These are phyloP conservation scores for Ephestia elutella DNA, from an alignment of 1,140 invertebrate genomes.

Conservation along the genomic window DNA sequence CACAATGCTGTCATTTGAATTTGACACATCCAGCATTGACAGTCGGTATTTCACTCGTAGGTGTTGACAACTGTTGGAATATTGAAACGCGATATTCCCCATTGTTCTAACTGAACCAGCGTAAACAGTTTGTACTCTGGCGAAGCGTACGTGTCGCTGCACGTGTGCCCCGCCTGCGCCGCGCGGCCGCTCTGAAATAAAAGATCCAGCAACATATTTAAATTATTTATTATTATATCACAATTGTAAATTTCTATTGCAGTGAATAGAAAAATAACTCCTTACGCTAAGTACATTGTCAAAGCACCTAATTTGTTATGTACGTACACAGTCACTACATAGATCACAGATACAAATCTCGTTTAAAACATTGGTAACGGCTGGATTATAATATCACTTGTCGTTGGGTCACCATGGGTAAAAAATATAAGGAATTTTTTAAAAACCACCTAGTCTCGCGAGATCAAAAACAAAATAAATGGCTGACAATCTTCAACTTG, in stretches of 20 bases:
- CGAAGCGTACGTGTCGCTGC: no score
- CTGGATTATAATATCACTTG: neutral
- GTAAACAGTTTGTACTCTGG: no score
- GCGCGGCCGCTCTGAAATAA: slow-evolving; percentile 33
- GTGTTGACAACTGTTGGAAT: no score
- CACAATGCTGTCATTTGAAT: no score
- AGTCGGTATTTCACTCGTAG: no score
- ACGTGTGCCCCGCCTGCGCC: slow-evolving; percentile 96
- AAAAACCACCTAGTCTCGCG: no score
- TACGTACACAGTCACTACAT: slow-evolving; percentile 22
- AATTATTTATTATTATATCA: slow-evolving; percentile 33
- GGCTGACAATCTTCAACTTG: no score
- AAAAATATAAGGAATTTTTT: neutral
- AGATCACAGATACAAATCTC: slow-evolving; percentile 59
- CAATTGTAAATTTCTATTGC: slow-evolving; percentile 33
- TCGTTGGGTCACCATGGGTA: no score
- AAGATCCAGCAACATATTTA: neutral
- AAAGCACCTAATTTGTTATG: slow-evolving; percentile 22
- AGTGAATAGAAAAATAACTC: slow-evolving; percentile 30
- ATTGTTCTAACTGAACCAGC: no score
- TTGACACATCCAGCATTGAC: no score
- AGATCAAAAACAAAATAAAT: no score
- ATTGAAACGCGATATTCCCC: no score
- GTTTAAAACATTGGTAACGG: slow-evolving; percentile 5
- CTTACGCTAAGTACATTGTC: slow-evolving; percentile 26